Evolutionary conservation across 2,888 invertebrate species (phyloP).

Genomic region (Harmothoe impar): DNA sequence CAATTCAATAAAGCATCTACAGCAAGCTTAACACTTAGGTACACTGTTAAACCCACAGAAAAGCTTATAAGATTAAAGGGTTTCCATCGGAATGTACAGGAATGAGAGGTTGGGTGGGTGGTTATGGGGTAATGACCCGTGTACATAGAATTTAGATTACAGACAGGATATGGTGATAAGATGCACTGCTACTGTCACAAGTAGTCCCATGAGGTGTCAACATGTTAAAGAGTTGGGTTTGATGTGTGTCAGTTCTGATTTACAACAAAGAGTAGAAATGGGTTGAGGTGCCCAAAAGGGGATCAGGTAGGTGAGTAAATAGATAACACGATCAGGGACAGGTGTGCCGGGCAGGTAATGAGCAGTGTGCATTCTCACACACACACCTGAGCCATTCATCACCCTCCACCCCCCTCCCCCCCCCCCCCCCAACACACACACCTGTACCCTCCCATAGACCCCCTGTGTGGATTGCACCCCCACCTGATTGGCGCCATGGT

Average conservation of each 20-base stretch:
- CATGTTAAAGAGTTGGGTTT: background rate
- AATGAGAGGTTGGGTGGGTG: too few species aligned
- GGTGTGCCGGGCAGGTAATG: background rate
- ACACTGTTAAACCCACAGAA: too few species aligned
- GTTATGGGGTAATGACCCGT: too few species aligned
- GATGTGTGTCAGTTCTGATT: constrained; percentile 1
- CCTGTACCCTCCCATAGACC: background rate
- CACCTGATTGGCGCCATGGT: background rate
- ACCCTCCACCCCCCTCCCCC: background rate
- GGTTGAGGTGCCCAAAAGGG: background rate
- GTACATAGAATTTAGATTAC: too few species aligned
- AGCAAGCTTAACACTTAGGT: too few species aligned
- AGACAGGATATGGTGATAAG: too few species aligned
- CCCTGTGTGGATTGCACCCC: background rate
- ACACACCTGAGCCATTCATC: background rate
- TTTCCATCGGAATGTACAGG: too few species aligned
- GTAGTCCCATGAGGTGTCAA: too few species aligned
- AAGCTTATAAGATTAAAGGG: too few species aligned
- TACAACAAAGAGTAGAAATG: background rate
- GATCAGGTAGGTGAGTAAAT: background rate
- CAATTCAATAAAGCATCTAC: too few species aligned
- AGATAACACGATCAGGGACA: background rate
- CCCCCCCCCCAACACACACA: background rate
- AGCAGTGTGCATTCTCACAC: constrained; percentile 16
- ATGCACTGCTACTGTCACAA: too few species aligned